Percentiles rank a stretch among this genome's conserved stretches.
These are phyloP conservation scores for Bedellia somnulentella DNA, from an alignment of 2,888 invertebrate species.

Conservation along the genomic window DNA sequence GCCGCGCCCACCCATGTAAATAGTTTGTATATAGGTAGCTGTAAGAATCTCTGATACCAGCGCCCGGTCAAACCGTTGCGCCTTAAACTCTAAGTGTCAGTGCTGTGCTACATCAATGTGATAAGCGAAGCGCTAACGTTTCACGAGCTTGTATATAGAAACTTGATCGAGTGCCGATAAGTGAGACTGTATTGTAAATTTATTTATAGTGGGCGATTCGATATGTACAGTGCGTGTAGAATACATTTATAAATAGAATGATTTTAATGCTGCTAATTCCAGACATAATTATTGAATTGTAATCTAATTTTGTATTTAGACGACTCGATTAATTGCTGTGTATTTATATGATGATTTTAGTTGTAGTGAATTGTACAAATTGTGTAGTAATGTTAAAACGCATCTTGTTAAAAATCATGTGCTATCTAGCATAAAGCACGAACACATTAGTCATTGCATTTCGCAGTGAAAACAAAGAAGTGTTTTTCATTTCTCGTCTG, in stretches of 20 bases:
- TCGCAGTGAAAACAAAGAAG: slow-evolving; percentile 42
- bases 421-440: slow-evolving; percentile 32
- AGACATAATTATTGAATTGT: too few relatives aligned
- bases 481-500: slow-evolving; percentile 46
- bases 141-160: slow-evolving; percentile 17
- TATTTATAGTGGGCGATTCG: slow-evolving; percentile 50
- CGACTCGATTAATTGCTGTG: not conserved
- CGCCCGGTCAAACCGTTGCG: too few relatives aligned
- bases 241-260: too few relatives aligned
- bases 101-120: slow-evolving; percentile 58
- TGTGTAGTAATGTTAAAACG: too few relatives aligned
- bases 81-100: slow-evolving; percentile 58
- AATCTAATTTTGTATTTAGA: not conserved
- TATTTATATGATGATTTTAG: not conserved
- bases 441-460: slow-evolving; percentile 48
- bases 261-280: too few relatives aligned
- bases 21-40: too few relatives aligned
- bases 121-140: slow-evolving; percentile 37
- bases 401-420: slow-evolving; percentile 52
- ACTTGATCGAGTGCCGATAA: too few relatives aligned
- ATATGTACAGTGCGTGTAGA: too few relatives aligned
- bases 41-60: too few relatives aligned
- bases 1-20: too few relatives aligned
- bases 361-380: too few relatives aligned
- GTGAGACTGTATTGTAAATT: slow-evolving; percentile 54